Evolutionary conservation across 1,140 invertebrate genomes (phyloP), one percentile per base, ranked within the genome.

Genomic region (Papilio dardanus): DNA sequence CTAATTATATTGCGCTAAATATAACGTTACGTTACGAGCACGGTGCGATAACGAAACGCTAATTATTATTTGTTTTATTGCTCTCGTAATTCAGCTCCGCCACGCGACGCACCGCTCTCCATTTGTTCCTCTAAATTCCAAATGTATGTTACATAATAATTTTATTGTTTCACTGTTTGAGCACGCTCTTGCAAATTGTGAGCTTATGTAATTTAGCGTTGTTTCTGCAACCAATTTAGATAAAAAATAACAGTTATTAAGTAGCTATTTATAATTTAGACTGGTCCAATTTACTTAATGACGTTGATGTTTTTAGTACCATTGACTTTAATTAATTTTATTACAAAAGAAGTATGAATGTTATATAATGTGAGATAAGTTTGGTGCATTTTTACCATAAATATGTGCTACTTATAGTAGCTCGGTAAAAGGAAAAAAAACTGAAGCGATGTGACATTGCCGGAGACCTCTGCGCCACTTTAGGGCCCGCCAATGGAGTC

Each of bases 51-150:
- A 66, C 30, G 65, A 31, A 21, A 35, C 19, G 21, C 31, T 69
- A 40, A 35, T 37, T 37, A 42, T 69, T 42, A 35, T 40, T 69
- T 40, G 35, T 69, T 69, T 69, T 69, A 69, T 40, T 42, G 35
- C n/a, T 33, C 5, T 6, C 30, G 65, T 35, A 66, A 66, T 62
- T 30, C 54, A 21, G 24, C 54, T 14, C 24, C 19, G 46, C 40
- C 40, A 42, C 14, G 40, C 40, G 14, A 42, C 46, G 50, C 21
- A 12, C 8, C 50, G 50, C 10, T 54, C 50, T 54, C 50, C 8
- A 54, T 62, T 28, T 28, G 54, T 62, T 62, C 24, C 3, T 62
- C 54, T 62, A 62, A 54, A 54, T 54, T 54, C 54, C 30, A 62
- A 54, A 54, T 54, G 21, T 6, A 46, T 12, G 21, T 54, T 54